phyloP scores from a whole-genome alignment of 2,113 vertebrate genomes.

The Notiomystis cincta region DNA sequence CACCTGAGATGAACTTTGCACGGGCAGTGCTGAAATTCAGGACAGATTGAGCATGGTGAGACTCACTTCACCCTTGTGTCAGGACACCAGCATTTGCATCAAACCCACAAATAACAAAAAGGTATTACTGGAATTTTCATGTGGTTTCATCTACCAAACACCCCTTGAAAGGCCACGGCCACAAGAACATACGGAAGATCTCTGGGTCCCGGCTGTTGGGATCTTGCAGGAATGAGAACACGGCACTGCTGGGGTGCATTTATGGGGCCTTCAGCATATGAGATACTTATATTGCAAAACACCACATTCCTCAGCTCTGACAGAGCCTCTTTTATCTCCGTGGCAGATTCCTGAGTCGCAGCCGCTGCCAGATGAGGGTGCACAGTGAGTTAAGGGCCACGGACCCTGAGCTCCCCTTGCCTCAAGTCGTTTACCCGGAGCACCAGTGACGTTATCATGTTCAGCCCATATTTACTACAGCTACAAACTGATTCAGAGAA shows the following conservation, averaged over 20 bases:
- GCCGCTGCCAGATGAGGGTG: constrained; percentile 2
- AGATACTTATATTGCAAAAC: constrained; percentile 37
- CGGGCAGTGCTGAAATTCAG: not conserved
- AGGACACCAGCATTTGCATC: not conserved
- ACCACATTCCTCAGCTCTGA: constrained; percentile 46
- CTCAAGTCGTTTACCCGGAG: constrained; percentile 27
- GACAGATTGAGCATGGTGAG: not conserved
- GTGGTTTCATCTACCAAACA: not conserved
- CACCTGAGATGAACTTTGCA: not conserved
- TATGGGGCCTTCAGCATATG: not conserved
- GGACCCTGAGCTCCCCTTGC: not conserved
- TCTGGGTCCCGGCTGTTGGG: not conserved
- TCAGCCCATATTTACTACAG: constrained; percentile 53
- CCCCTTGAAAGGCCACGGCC: not conserved
- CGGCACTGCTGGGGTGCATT: not conserved
- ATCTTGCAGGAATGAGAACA: constrained; percentile 40
- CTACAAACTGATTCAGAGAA: constrained; percentile 56
- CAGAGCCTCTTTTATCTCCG: constrained; percentile 36
- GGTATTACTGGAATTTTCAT: constrained; percentile 5
- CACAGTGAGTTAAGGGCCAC: not conserved
- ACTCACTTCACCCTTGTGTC: not conserved
- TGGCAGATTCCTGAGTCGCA: constrained; percentile 2
- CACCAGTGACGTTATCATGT: not conserved
- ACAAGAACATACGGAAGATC: not conserved
- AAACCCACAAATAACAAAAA: not conserved